These are phyloP conservation scores for Atherinomorus stipes DNA, from an alignment of 2,113 vertebrate species.

Conservation along the genomic window DNA sequence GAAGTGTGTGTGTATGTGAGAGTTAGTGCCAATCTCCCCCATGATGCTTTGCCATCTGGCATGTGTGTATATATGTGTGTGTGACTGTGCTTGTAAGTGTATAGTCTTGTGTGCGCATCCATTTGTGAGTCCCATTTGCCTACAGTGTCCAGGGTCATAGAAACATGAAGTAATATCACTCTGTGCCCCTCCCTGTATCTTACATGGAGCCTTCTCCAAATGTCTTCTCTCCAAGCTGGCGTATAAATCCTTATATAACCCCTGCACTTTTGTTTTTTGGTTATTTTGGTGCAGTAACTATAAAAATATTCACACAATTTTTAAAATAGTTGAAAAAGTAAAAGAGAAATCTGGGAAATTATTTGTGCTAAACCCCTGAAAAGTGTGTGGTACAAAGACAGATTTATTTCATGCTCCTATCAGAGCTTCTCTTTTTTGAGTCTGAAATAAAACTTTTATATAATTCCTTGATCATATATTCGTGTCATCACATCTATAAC, in stretches of 20 bases:
- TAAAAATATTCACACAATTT: background rate
- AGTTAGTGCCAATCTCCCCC: conserved; percentile 77
- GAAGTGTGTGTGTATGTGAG: conserved; percentile 66
- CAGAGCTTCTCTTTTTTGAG: background rate
- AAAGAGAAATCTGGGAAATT: conserved; percentile 18
- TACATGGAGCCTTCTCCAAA: conserved; percentile 17
- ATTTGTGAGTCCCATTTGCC: conserved; percentile 55
- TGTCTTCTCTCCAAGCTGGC: conserved; percentile 32
- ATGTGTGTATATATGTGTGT: conserved; percentile 46
- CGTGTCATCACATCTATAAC: background rate
- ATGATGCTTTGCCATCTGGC: conserved; percentile 81
- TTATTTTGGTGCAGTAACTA: conserved; percentile 25
- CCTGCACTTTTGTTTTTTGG: conserved; percentile 12
- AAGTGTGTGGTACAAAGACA: background rate
- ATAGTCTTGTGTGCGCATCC: conserved; percentile 19
- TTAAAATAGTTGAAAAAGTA: background rate
- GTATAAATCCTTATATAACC: conserved; percentile 39
- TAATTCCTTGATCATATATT: background rate
- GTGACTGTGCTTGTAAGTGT: background rate
- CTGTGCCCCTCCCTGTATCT: conserved; percentile 32
- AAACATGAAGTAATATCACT: conserved; percentile 63
- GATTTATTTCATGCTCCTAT: background rate
- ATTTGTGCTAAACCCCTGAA: conserved; percentile 5
- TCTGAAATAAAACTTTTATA: background rate
- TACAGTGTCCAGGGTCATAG: conserved; percentile 56